These are phyloP conservation scores for Lichenostomus cassidix DNA, from an alignment of 2,113 vertebrate genomes.

Conservation along the genomic window DNA sequence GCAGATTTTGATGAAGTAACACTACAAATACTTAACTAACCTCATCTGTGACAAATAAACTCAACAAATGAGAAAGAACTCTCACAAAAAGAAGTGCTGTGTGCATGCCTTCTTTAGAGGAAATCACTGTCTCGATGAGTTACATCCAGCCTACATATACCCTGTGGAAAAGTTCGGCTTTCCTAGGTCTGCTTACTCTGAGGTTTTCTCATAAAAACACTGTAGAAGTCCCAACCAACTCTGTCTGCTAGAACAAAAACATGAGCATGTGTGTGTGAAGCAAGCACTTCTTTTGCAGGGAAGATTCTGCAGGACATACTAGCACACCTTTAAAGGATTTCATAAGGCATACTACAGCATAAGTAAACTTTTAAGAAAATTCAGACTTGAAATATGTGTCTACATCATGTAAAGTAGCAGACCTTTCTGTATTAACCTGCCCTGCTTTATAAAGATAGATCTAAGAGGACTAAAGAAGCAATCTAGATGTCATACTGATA, in stretches of 20 bases:
- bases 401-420: not conserved
- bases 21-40: not conserved
- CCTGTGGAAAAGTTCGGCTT: not conserved
- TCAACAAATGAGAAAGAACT: not conserved
- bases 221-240: not conserved
- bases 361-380: not conserved
- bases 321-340: not conserved
- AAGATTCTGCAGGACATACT: not conserved
- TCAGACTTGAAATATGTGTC: not conserved
- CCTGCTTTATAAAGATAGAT: not conserved
- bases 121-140: not conserved
- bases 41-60: not conserved
- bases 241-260: not conserved
- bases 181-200: not conserved
- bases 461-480: not conserved
- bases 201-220: not conserved
- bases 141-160: fast-evolving
- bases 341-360: not conserved
- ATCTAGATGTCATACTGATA: not conserved
- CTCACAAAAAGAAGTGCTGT: not conserved
- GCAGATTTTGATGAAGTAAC: not conserved
- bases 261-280: not conserved
- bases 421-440: not conserved
- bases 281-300: not conserved
- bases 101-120: not conserved